phyloP scores from a whole-genome alignment of 1,140 invertebrate genomes.

The Coenobita brevimanus region DNA sequence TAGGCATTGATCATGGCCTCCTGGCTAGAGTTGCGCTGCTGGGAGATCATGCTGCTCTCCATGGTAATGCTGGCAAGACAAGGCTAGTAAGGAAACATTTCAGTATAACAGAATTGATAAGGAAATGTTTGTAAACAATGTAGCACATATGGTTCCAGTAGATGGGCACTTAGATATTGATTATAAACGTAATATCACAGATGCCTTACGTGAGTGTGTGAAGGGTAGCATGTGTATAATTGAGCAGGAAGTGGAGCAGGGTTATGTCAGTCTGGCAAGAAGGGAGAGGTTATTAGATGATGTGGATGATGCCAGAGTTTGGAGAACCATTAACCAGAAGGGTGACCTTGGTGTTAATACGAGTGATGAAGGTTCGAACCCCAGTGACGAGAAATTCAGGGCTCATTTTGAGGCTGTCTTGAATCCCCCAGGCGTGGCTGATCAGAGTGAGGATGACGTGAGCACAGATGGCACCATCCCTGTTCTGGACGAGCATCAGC shows the following conservation, averaged over 20 bases:
- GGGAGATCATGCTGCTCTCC: constrained; percentile 8
- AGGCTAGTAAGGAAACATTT: background rate
- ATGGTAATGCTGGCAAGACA: background rate
- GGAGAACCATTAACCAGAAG: background rate
- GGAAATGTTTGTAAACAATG: constrained; percentile 1
- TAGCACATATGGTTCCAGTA: background rate
- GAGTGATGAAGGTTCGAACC: background rate
- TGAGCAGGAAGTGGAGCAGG: no score
- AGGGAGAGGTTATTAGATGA: no score
- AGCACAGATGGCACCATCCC: no score
- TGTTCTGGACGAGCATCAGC: no score
- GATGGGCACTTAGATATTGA: background rate
- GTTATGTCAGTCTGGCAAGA: background rate
- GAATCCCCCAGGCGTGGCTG: no score
- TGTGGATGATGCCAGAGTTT: no score
- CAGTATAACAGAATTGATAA: background rate
- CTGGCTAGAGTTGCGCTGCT: background rate
- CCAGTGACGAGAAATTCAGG: constrained; percentile 1
- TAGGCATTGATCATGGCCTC: background rate
- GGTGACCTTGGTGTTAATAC: background rate
- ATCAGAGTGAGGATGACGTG: no score
- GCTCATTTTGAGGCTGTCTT: no score
- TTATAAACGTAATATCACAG: background rate
- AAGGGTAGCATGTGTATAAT: no score
- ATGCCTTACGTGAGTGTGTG: no score